phyloP scores from a whole-genome alignment of 2,888 invertebrate species.

The Spicauda simplicius region DNA sequence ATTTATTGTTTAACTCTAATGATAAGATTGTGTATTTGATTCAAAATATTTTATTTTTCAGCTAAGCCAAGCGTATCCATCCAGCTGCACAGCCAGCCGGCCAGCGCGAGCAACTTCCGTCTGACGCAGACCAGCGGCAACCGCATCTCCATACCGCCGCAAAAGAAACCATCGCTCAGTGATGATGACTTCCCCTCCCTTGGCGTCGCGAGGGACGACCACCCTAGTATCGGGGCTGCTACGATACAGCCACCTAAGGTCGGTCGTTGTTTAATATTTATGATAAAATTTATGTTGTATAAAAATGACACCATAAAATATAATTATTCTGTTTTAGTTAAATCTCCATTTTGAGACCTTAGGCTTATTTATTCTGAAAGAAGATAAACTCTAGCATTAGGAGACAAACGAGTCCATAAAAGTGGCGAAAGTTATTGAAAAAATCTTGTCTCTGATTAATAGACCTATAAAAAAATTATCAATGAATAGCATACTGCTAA shows the following conservation, averaged over 20 bases:
- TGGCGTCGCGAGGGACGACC: slow-evolving; percentile 64
- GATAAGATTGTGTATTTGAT: too few relatives aligned
- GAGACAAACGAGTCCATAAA: too few relatives aligned
- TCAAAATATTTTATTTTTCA: slow-evolving; percentile 42
- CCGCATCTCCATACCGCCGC: slow-evolving; percentile 62
- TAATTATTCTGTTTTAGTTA: too few relatives aligned
- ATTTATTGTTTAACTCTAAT: too few relatives aligned
- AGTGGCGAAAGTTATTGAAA: too few relatives aligned
- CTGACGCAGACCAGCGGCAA: slow-evolving; percentile 69
- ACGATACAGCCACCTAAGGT: slow-evolving; percentile 74
- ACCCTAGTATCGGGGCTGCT: slow-evolving; percentile 71
- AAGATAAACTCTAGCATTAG: too few relatives aligned
- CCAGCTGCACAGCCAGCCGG: slow-evolving; percentile 76
- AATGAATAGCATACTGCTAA: not conserved
- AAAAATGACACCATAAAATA: too few relatives aligned
- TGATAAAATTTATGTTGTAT: too few relatives aligned
- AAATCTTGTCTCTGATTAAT: too few relatives aligned
- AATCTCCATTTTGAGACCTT: too few relatives aligned
- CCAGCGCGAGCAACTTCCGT: slow-evolving; percentile 77
- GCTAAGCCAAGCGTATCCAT: slow-evolving; percentile 81
- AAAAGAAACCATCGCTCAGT: slow-evolving; percentile 55
- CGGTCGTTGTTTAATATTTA: slow-evolving; percentile 6
- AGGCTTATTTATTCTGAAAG: too few relatives aligned
- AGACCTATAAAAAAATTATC: too few relatives aligned
- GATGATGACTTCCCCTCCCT: slow-evolving; percentile 62